These are phyloP conservation scores for Glareola pratincola DNA, from an alignment of 2,113 vertebrate species.

Conservation along the genomic window DNA sequence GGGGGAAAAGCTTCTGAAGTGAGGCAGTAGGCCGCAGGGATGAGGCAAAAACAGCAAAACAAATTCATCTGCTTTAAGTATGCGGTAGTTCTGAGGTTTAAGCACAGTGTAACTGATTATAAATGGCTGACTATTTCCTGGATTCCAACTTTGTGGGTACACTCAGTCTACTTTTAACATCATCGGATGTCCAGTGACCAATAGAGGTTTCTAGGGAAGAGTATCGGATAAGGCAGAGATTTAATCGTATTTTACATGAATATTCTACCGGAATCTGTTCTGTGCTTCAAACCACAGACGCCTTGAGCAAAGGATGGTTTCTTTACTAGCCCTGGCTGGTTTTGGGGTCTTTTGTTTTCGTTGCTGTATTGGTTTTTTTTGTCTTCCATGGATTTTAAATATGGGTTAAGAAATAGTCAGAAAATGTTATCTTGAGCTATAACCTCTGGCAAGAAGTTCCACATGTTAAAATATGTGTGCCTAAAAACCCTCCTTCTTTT, in stretches of 20 bases:
- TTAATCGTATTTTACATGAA: not conserved
- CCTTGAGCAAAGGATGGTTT: not conserved
- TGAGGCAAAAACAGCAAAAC: not conserved
- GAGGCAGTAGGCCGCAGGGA: not conserved
- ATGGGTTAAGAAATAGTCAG: not conserved
- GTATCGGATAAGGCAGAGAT: not conserved
- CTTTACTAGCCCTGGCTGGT: not conserved
- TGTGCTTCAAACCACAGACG: not conserved
- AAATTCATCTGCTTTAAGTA: not conserved
- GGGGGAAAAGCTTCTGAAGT: not conserved
- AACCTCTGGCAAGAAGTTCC: not conserved
- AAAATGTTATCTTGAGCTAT: not conserved
- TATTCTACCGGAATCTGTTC: not conserved
- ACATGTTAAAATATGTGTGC: not conserved
- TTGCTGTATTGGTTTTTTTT: rapidly evolving
- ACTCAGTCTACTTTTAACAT: not conserved
- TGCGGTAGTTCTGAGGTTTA: not conserved
- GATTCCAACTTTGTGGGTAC: not conserved
- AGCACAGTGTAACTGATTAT: not conserved
- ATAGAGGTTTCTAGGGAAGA: not conserved
- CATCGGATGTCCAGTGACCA: not conserved
- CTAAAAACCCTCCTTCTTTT: not conserved
- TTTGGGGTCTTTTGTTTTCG: not conserved
- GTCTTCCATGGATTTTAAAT: not conserved
- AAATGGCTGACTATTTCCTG: not conserved